Percentiles rank a stretch among this genome's conserved stretches.
phyloP scores from a whole-genome alignment of 2,888 invertebrate genomes.

The Ectemnius lituratus region DNA sequence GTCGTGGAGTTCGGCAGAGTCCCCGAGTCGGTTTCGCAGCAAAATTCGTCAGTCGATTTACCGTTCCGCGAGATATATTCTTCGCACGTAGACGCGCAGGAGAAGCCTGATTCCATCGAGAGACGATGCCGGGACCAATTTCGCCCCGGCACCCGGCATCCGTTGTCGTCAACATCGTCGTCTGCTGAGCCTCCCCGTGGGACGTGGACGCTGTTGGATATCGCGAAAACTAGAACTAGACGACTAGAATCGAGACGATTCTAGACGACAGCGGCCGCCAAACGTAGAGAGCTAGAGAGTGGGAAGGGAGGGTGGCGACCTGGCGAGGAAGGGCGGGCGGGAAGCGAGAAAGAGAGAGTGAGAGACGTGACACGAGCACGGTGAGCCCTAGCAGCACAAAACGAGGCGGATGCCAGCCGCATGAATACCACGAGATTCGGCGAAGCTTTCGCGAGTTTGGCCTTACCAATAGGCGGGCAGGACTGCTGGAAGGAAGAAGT shows the following conservation, averaged over 20 bases:
- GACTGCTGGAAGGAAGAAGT: slow-evolving; percentile 56
- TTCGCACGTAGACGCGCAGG: slow-evolving; percentile 36
- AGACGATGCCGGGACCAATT: slow-evolving; percentile 25
- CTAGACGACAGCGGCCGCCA: neutral
- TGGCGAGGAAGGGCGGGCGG: too few relatives aligned
- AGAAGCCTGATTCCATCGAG: slow-evolving; percentile 37
- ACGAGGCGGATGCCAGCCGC: slow-evolving; percentile 12
- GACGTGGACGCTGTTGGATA: slow-evolving; percentile 3
- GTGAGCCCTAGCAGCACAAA: neutral
- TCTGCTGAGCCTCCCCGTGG: slow-evolving; percentile 18
- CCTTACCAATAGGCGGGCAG: slow-evolving; percentile 33
- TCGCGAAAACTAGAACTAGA: slow-evolving; percentile 26
- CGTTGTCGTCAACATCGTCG: neutral
- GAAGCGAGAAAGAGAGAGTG: neutral
- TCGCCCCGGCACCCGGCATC: slow-evolving; percentile 19
- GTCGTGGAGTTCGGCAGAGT: slow-evolving; percentile 61
- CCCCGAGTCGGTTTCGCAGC: slow-evolving; percentile 50
- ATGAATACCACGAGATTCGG: slow-evolving; percentile 20
- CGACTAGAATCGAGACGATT: slow-evolving; percentile 6
- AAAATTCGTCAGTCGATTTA: slow-evolving; percentile 60
- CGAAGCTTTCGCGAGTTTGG: slow-evolving; percentile 36
- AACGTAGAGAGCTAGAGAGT: too few relatives aligned
- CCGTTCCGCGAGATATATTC: slow-evolving; percentile 53
- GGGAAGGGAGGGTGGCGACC: too few relatives aligned
- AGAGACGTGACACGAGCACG: neutral